Evolutionary conservation across 1,140 invertebrate genomes (phyloP).

Genomic region (Cataglyphis hispanica): DNA sequence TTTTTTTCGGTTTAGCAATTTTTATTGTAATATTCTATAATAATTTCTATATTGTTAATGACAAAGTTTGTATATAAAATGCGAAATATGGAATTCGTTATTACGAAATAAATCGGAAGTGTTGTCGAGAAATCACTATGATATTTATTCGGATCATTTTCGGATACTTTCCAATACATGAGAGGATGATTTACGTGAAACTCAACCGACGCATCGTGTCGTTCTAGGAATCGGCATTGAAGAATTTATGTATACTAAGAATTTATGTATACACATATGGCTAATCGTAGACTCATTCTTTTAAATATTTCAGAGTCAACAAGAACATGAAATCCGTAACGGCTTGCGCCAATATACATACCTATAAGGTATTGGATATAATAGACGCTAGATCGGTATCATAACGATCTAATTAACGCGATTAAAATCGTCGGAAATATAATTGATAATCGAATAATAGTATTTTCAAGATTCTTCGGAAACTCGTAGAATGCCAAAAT

Average conservation of each 20-base stretch:
- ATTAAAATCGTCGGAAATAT: slow-evolving; percentile 20
- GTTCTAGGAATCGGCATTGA: slow-evolving; percentile 16
- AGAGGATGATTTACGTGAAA: neutral
- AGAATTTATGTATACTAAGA: slow-evolving; percentile 36
- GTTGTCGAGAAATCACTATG: neutral
- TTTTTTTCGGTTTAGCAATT: too few species aligned
- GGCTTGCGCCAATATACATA: slow-evolving; percentile 16
- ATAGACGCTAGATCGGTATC: neutral
- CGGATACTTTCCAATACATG: neutral
- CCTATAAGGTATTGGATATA: neutral
- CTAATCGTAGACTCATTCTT: slow-evolving; percentile 28
- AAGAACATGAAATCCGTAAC: slow-evolving; percentile 35
- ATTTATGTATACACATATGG: slow-evolving; percentile 14
- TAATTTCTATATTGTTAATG: too few species aligned
- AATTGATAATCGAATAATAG: neutral
- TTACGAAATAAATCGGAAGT: neutral
- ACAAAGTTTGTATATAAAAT: neutral
- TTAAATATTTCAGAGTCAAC: slow-evolving; percentile 48
- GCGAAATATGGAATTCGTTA: neutral
- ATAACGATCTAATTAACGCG: neutral
- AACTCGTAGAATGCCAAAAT: slow-evolving; percentile 14
- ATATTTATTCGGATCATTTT: neutral
- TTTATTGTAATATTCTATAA: too few species aligned
- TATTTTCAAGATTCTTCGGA: slow-evolving; percentile 5
- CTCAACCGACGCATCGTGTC: slow-evolving; percentile 1